These are phyloP conservation scores for Liopterus haemorrhoidalis DNA, from an alignment of 2,888 invertebrate genomes.

Conservation along the genomic window DNA sequence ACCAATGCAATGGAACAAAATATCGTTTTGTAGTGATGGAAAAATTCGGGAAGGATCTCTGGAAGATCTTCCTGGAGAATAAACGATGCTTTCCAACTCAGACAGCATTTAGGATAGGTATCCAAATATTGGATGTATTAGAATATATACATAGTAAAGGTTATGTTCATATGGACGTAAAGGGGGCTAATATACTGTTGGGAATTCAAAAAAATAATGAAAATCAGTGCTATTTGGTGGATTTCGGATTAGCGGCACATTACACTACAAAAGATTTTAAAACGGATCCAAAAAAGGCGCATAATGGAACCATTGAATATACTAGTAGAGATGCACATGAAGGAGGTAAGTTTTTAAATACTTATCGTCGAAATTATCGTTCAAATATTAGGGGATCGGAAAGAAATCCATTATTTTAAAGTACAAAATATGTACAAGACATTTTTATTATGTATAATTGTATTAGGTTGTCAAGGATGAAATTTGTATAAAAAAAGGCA, in stretches of 20 bases:
- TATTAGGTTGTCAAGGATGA: conserved; percentile 4
- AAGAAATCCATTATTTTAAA: no score
- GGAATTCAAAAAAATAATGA: conserved; percentile 60
- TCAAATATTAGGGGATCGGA: neutral
- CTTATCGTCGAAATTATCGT: conserved; percentile 6
- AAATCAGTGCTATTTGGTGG: conserved; percentile 79
- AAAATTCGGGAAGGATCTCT: conserved; percentile 79
- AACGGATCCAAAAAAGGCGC: conserved; percentile 84
- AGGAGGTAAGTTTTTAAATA: conserved; percentile 55
- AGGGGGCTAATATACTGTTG: conserved; percentile 87
- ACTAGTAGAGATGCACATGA: conserved; percentile 93
- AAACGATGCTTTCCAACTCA: conserved; percentile 61
- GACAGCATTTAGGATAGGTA: conserved; percentile 72
- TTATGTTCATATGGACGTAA: conserved; percentile 94
- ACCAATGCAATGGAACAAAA: conserved; percentile 65
- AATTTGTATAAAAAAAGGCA: neutral
- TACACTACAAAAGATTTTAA: conserved; percentile 74
- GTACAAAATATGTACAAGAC: neutral
- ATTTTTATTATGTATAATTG: conserved; percentile 5
- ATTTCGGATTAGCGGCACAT: conserved; percentile 84
- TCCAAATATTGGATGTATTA: conserved; percentile 84
- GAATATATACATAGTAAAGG: conserved; percentile 88
- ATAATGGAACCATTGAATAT: conserved; percentile 96
- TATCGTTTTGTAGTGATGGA: conserved; percentile 89
- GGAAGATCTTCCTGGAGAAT: conserved; percentile 66